phyloP scores from a whole-genome alignment of 1,140 invertebrate genomes.

The Drosophila nigromelanica region DNA sequence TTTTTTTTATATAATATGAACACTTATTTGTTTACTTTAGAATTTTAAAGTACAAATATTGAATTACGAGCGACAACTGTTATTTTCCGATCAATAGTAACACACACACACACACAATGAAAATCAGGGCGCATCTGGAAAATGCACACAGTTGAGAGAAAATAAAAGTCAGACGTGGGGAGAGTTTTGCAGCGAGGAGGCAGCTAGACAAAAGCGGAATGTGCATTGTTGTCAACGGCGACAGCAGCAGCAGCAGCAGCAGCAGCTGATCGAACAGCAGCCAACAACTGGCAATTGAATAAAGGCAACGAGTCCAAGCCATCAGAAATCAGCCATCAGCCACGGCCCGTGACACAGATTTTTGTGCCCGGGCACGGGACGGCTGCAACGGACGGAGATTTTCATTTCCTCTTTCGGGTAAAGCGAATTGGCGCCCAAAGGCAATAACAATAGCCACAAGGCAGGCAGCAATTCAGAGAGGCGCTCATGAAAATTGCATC shows the following conservation, averaged over 20 bases:
- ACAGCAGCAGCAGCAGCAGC: conserved; percentile 40
- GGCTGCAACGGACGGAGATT: conserved; percentile 18
- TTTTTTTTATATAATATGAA: background rate
- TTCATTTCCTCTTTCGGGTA: conserved; percentile 10
- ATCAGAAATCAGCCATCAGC: background rate
- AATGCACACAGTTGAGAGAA: conserved; percentile 8
- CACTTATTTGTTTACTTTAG: background rate
- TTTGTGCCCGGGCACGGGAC: conserved; percentile 51
- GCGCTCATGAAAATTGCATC: conserved; percentile 62
- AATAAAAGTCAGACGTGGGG: conserved; percentile 23
- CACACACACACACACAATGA: conserved; percentile 4
- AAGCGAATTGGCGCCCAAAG: conserved; percentile 66
- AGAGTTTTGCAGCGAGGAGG: conserved; percentile 10
- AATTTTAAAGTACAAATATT: background rate
- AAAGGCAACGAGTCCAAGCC: conserved; percentile 15
- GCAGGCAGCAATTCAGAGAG: conserved; percentile 4
- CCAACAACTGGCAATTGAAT: conserved; percentile 48
- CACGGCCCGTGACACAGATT: conserved; percentile 75
- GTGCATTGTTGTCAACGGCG: conserved; percentile 53
- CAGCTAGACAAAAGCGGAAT: conserved; percentile 43
- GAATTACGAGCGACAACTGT: conserved; percentile 6
- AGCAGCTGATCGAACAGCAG: conserved; percentile 65
- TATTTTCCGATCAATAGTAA: conserved; percentile 32
- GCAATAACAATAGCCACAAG: conserved; percentile 34
- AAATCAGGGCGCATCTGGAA: conserved; percentile 50